These are phyloP conservation scores for Seira sanloemensis DNA, from an alignment of 2,888 invertebrate genomes.

Conservation along the genomic window DNA sequence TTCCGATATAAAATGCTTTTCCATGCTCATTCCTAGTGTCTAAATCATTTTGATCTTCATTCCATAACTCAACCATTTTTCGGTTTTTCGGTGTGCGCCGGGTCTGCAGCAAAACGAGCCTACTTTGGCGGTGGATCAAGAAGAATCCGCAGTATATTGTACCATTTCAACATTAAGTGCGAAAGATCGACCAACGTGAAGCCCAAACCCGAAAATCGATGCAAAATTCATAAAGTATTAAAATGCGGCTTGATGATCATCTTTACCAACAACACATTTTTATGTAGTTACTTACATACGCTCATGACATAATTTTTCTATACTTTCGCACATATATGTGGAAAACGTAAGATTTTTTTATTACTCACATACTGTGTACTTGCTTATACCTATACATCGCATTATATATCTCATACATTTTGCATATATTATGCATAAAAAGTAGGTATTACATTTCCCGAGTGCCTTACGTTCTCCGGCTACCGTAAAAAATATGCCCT, in stretches of 20 bases:
- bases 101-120: slow-evolving; percentile 36
- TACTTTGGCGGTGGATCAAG: slow-evolving; percentile 54
- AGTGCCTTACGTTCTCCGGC: background rate
- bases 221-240: slow-evolving; percentile 30
- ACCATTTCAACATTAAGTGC: no score
- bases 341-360: background rate
- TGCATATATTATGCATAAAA: background rate
- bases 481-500: slow-evolving; percentile 9
- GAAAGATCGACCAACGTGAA: slow-evolving; percentile 3
- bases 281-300: background rate
- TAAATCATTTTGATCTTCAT: background rate
- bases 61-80: slow-evolving; percentile 5
- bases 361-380: no score
- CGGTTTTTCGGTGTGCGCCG: background rate
- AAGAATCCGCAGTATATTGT: slow-evolving; percentile 6
- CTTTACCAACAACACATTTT: slow-evolving; percentile 5
- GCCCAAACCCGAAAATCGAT: slow-evolving; percentile 24
- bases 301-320: background rate
- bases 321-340: background rate
- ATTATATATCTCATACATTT: background rate
- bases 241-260: slow-evolving; percentile 21
- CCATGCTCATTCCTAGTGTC: background rate
- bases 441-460: background rate
- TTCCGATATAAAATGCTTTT: no score
- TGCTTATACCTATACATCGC: no score